Evolutionary conservation across 2,113 vertebrate genomes (phyloP).

Genomic region (Dryoscopus gambensis): DNA sequence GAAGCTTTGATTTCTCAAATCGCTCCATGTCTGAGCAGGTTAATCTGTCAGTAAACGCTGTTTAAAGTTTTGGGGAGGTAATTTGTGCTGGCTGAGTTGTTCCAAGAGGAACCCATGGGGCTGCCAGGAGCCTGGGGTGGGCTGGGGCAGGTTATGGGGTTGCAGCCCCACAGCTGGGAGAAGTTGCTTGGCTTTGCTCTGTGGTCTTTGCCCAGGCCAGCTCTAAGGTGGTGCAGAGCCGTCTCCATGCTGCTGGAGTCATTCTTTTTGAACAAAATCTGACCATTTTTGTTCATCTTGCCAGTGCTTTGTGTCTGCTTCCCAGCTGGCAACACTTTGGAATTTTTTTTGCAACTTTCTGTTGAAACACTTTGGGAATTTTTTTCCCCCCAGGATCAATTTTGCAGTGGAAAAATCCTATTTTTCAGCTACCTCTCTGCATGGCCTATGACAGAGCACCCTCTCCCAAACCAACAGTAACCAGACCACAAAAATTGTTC

Average conservation of each 20-base stretch:
- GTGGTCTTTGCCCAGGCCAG: neutral
- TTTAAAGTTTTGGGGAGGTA: neutral
- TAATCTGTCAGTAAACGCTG: neutral
- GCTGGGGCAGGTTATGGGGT: neutral
- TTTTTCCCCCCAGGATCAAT: neutral
- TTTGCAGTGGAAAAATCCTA: conserved; percentile 49
- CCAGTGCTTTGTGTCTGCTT: neutral
- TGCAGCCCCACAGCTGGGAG: neutral
- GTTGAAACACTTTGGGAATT: neutral
- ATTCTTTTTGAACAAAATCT: neutral
- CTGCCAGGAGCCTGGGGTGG: neutral
- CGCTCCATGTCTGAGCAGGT: neutral
- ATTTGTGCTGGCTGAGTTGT: neutral
- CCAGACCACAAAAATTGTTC: conserved; percentile 45
- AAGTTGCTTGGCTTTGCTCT: neutral
- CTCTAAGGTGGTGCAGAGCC: neutral
- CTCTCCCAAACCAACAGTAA: conserved; percentile 48
- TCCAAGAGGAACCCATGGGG: neutral
- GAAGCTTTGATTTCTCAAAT: neutral
- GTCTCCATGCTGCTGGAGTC: neutral
- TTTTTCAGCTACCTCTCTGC: conserved; percentile 36
- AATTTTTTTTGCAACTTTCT: neutral
- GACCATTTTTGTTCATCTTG: conserved; percentile 5
- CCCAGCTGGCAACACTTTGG: neutral
- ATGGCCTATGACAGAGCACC: conserved; percentile 10